Base-by-base conservation (phyloP, 2,797 vertebrate genomes). In the Cetoscarus ocellatus region DNA sequence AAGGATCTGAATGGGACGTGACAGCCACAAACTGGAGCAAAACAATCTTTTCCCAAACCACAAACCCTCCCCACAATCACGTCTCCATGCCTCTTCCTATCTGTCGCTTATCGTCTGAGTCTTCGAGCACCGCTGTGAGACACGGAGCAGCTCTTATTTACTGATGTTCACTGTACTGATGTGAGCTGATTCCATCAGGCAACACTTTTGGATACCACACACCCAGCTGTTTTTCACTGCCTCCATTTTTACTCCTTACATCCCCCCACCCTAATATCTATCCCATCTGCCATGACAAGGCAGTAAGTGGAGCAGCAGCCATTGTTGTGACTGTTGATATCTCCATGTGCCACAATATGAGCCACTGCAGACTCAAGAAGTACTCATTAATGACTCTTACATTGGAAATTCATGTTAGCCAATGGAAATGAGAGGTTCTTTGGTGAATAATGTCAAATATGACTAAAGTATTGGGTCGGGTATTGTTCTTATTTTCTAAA, bases 121-220 rank as follows among this genome's bases (percentile, higher is more conserved):
- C 87, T 66, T n/a, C 56, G 0, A 84, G 85, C 68, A 2, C 71
- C 74, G 78, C 90, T 87, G 61, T 52, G 68, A 84, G 88, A 80
- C 86, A 78, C 48, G 67, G 68, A 80, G 86, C 80, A 62, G 42
- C 67, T 77, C 82, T 86, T 90, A 87, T 92, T 89, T 91, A 88
- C 90, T 85, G 87, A 90, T 80, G 82, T 86, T 82, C 78, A 82
- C 80, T 81, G 44, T 87, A 86, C 83, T 91, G 91, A 93, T 90
- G 90, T 73, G 88, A 93, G 85, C 80, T 94, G 89, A 94, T 91
- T 93, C 80, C 85, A 92, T 93, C 91, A 93, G 79, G 86, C 88
- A 71, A 92, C 88, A 91, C 92, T 79, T 92, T 86, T 83, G 78
- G 75, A 89, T 82, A 66, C 73, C 83, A 61, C 87, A 74, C 55